Evolutionary conservation across 1,140 invertebrate species (phyloP).

Genomic region (Drosophila bifasciata): DNA sequence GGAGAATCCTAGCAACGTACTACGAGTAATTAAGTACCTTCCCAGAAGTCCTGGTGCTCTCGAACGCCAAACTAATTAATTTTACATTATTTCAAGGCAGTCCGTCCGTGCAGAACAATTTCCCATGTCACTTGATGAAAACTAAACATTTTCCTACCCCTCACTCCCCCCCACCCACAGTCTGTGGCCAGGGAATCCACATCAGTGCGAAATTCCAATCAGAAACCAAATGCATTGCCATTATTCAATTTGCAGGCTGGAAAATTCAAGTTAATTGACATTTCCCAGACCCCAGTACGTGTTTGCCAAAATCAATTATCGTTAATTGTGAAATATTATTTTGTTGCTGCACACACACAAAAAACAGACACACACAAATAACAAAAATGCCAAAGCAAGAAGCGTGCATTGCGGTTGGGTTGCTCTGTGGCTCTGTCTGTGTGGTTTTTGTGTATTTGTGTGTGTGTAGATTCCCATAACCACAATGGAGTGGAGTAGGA

Average conservation of each 20-base stretch:
- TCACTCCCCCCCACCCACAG: too few species aligned
- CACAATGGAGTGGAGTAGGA: too few species aligned
- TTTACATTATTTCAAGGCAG: constrained; percentile 35
- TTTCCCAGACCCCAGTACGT: constrained; percentile 28
- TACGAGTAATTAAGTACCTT: constrained; percentile 43
- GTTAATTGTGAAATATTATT: constrained; percentile 78
- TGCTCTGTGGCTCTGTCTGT: constrained; percentile 20
- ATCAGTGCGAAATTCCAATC: constrained; percentile 41
- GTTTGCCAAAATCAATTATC: constrained; percentile 69
- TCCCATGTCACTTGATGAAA: constrained; percentile 32
- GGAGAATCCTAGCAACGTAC: constrained; percentile 30
- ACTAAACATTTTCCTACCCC: constrained; percentile 34
- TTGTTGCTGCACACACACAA: constrained; percentile 41
- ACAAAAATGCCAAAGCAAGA: constrained; percentile 24
- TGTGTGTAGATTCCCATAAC: too few species aligned
- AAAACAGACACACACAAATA: too few species aligned
- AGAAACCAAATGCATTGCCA: constrained; percentile 44
- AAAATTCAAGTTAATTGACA: constrained; percentile 55
- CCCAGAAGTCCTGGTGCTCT: constrained; percentile 8
- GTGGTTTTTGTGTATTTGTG: not conserved
- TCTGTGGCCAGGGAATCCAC: constrained; percentile 36
- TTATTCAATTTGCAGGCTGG: constrained; percentile 54
- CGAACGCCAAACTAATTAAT: constrained; percentile 60
- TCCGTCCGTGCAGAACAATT: constrained; percentile 28
- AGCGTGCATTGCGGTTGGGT: constrained; percentile 51